Percentiles rank a stretch among this genome's conserved stretches.
phyloP scores from a whole-genome alignment of 2,888 invertebrate genomes.

The Ditylenchus weischeri region DNA sequence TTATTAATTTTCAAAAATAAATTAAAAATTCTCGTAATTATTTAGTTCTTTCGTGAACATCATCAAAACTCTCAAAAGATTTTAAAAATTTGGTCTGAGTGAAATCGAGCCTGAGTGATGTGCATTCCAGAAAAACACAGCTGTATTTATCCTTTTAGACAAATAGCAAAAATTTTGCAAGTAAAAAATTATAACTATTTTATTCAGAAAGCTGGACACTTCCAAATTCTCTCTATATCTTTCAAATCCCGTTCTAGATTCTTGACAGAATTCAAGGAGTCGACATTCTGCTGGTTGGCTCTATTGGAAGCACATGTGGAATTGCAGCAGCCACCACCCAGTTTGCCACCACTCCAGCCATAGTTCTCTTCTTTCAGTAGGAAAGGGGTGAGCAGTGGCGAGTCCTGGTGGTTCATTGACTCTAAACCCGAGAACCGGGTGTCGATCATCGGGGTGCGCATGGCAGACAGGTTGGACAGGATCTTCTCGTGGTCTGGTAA shows the following conservation, averaged over 20 bases:
- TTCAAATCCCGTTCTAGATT: constrained; percentile 19
- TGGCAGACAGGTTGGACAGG: constrained; percentile 20
- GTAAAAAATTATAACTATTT: too few relatives aligned
- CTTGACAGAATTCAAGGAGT: background rate
- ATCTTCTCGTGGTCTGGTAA: constrained; percentile 29
- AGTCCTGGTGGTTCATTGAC: constrained; percentile 21
- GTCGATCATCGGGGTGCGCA: constrained; percentile 21
- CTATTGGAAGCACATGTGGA: constrained; percentile 6
- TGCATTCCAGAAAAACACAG: too few relatives aligned
- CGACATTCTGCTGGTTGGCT: constrained; percentile 10
- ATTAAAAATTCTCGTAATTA: too few relatives aligned
- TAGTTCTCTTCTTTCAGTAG: constrained; percentile 12
- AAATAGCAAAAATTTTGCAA: too few relatives aligned
- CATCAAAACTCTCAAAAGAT: too few relatives aligned
- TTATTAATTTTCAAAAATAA: too few relatives aligned
- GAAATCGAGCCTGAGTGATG: too few relatives aligned
- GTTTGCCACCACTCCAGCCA: constrained; percentile 12
- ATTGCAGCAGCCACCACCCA: background rate
- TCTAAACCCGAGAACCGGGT: constrained; percentile 1
- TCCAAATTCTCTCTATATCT: constrained; percentile 28
- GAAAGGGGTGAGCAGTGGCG: constrained; percentile 28
- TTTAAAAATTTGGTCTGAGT: too few relatives aligned
- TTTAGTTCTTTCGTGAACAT: too few relatives aligned
- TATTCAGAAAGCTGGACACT: constrained; percentile 6
- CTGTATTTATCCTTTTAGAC: too few relatives aligned